Percentiles rank a stretch among this genome's conserved stretches.
Conservation (phyloP, 92 coral and sea anemone species). For the Isaurus tuberculatus region DNA sequence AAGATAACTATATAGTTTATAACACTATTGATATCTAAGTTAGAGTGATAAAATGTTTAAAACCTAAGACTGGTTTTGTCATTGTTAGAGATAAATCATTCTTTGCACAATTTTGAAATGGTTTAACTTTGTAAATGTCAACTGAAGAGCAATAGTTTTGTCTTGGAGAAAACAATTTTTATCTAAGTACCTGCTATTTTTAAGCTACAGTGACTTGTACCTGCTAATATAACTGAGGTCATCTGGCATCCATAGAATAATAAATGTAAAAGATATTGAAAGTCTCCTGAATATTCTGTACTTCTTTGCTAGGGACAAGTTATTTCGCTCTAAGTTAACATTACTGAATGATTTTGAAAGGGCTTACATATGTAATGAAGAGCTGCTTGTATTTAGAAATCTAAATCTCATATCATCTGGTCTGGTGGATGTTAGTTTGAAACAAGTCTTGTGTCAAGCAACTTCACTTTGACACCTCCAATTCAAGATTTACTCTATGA, state of each 20-base stretch:
- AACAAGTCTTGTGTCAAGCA: not conserved
- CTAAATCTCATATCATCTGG: not conserved
- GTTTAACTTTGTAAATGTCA: not conserved
- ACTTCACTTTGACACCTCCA: not conserved
- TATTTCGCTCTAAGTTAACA: not conserved
- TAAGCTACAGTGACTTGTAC: conserved; percentile 20
- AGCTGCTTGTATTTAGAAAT: not conserved
- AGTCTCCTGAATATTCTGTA: conserved; percentile 40
- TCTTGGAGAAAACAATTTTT: conserved; percentile 1
- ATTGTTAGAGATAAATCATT: too few species aligned
- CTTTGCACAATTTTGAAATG: not conserved
- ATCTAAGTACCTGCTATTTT: conserved; percentile 27
- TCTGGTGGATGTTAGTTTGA: not conserved
- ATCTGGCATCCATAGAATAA: conserved; percentile 15
- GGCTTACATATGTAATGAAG: not conserved
- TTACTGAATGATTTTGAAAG: not conserved
- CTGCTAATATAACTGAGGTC: conserved; percentile 25
- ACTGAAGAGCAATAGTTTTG: not conserved
- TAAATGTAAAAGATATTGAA: conserved; percentile 10
- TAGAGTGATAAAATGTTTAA: too few species aligned
- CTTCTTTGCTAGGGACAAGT: conserved; percentile 12
- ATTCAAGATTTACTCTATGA: not conserved
- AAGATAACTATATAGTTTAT: too few species aligned
- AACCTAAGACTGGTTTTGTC: too few species aligned
- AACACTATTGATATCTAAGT: too few species aligned